A percentile compares a stretch with the other conserved stretches of the same genome.
Conservation (phyloP, 2,113 vertebrate genomes). For the Lophius piscatorius region DNA sequence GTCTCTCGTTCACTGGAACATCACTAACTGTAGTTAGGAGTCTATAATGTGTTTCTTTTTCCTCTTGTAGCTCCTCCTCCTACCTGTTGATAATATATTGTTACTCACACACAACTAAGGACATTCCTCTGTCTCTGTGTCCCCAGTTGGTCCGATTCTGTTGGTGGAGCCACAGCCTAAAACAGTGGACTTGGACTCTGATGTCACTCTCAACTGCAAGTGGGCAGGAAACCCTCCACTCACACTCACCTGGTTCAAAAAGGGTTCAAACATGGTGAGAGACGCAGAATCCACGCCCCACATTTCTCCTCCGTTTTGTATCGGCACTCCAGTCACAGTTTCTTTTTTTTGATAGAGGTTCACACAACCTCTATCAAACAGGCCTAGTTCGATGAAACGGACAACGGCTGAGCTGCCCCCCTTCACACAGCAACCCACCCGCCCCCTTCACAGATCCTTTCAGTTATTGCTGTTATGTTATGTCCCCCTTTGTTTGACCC, state of each 20-base stretch:
- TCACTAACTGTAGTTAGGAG: conserved; percentile 15
- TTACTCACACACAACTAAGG: conserved; percentile 19
- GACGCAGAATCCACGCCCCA: neutral
- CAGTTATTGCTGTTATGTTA: too few species aligned
- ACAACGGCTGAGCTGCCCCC: too few species aligned
- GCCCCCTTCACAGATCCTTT: too few species aligned
- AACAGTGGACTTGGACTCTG: conserved; percentile 88
- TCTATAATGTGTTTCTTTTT: conserved; percentile 14
- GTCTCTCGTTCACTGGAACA: conserved; percentile 16
- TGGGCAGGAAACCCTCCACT: conserved; percentile 95
- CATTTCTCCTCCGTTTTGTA: conserved; percentile 1
- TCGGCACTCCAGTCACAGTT: conserved; percentile 8
- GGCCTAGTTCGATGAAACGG: too few species aligned
- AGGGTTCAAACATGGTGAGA: conserved; percentile 94
- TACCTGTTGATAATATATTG: neutral
- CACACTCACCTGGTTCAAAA: conserved; percentile 98
- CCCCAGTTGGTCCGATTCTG: conserved; percentile 90
- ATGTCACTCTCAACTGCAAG: conserved; percentile 92
- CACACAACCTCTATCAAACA: too few species aligned
- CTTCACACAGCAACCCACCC: too few species aligned
- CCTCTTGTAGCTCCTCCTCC: conserved; percentile 12
- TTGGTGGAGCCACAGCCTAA: conserved; percentile 93
- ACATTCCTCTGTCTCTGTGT: conserved; percentile 11
- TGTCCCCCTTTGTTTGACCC: too few species aligned
- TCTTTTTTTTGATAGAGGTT: too few species aligned